Conservation (phyloP, 2,888 invertebrate species). For the Tubulanus polymorphus region DNA sequence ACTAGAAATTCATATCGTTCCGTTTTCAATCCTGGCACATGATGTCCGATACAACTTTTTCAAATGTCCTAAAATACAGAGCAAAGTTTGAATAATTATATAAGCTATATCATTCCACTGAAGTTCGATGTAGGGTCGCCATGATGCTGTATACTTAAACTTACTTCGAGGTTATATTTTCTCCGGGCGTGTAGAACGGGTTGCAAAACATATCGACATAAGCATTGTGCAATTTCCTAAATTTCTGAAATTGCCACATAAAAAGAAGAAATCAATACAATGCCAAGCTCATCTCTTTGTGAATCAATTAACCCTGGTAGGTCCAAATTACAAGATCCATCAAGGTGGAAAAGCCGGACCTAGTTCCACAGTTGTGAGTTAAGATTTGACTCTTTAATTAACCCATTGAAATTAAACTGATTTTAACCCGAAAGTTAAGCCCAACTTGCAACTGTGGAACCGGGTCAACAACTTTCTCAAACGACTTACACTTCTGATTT, state of each 20-base stretch:
- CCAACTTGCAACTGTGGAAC: no score
- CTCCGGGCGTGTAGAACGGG: constrained; percentile 93
- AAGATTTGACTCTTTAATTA: no score
- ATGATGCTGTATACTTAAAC: constrained; percentile 27
- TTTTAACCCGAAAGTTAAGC: no score
- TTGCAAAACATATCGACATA: constrained; percentile 94
- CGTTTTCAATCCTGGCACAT: constrained; percentile 34
- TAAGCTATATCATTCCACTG: not conserved
- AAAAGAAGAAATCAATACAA: no score
- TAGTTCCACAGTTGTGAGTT: no score
- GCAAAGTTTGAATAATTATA: not conserved
- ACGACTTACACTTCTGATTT: constrained; percentile 76
- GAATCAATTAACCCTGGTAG: no score
- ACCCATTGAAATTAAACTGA: no score
- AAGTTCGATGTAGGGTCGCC: not conserved
- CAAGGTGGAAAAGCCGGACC: no score
- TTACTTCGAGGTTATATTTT: constrained; percentile 82
- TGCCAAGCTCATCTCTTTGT: no score
- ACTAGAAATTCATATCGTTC: no score
- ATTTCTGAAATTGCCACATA: constrained; percentile 64
- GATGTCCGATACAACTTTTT: constrained; percentile 46
- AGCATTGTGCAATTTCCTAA: constrained; percentile 82
- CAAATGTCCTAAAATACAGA: constrained; percentile 42
- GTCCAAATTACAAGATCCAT: no score
- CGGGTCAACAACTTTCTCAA: no score